Evolutionary conservation across 2,888 invertebrate genomes (phyloP), one percentile per base, ranked within the genome.

Genomic region (Heterodera filipjevi): DNA sequence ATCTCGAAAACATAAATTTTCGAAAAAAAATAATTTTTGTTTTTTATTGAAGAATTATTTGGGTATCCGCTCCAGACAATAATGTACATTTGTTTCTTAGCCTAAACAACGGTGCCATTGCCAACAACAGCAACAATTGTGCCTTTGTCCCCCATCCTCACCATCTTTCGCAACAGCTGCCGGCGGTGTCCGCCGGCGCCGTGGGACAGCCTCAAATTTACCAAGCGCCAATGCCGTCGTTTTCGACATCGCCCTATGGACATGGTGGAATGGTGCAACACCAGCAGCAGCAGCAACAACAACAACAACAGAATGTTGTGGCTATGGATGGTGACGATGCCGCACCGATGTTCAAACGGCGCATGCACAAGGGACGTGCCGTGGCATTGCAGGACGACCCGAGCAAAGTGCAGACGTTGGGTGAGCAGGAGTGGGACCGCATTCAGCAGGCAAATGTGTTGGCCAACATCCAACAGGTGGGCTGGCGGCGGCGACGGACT

Each of bases 371-470:
- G 79, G 89, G 88, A 72, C 76, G 89, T 12, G 82, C 84, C 3
- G 77, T 81, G 14, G 85, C 89, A 8, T 76, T 89, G 59, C 85
- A 87, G 78, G 89, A 89, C 71, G 89, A 90, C 81, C 88, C 89
- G 49, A 84, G 82, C 66, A 90, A 90, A 82, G 86, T 90, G 33
- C 89, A 90, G 78, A 89, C 90, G n/a, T 81, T 89, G 44, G 89
- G 89, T 77, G 91, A 92, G 94, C 91, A 91, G 81, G 97, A 98
- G 89, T 98, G 97, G 97, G 96, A 97, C 91, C 95, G 96, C 89
- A 90, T 97, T 81, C 96, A 97, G 87, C 92, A 92, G 82, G 91
- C 91, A 3, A 95, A 95, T 89, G 95, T 94, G 53, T 90, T 96
- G 70, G 94, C 95, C 19, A 95, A 94, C 89, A 95, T 95, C 64